Evolutionary conservation across 1,140 invertebrate genomes (phyloP).

Genomic region (Psilanteris sp.): DNA sequence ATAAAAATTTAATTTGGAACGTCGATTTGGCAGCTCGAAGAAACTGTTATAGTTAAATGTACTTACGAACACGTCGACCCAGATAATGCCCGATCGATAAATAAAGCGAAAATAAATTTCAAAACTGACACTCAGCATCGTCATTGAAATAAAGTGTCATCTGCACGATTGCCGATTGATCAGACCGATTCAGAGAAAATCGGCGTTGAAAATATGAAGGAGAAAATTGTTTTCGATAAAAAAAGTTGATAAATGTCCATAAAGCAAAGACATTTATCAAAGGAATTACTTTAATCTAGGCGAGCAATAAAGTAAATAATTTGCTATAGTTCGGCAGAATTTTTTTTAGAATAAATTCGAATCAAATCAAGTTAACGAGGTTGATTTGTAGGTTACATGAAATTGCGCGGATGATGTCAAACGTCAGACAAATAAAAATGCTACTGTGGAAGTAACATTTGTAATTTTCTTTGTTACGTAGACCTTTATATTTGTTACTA

Average conservation of each 20-base stretch:
- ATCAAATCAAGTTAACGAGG: constrained; percentile 49
- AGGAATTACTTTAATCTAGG: constrained; percentile 10
- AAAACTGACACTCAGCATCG: constrained; percentile 17
- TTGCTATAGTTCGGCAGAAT: constrained; percentile 22
- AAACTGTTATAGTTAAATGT: constrained; percentile 39
- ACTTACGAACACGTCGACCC: constrained; percentile 32
- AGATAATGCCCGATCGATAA: constrained; percentile 45
- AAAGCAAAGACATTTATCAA: neutral
- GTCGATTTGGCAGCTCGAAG: constrained; percentile 40
- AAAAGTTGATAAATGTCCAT: neutral
- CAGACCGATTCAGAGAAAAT: too few relatives aligned
- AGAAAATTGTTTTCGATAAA: too few relatives aligned
- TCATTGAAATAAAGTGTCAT: too few relatives aligned
- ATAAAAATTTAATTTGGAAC: constrained; percentile 57
- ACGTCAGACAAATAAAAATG: constrained; percentile 40
- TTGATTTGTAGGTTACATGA: constrained; percentile 52
- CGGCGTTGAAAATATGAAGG: too few relatives aligned
- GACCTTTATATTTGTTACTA: constrained; percentile 23
- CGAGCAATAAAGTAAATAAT: constrained; percentile 16
- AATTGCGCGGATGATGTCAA: constrained; percentile 52
- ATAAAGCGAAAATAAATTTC: constrained; percentile 45
- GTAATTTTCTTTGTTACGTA: constrained; percentile 45
- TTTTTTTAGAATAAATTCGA: constrained; percentile 36
- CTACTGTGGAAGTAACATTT: constrained; percentile 18
- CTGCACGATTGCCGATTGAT: neutral